Base-by-base conservation (phyloP, 2,113 vertebrate genomes). In the Malurus melanocephalus region DNA sequence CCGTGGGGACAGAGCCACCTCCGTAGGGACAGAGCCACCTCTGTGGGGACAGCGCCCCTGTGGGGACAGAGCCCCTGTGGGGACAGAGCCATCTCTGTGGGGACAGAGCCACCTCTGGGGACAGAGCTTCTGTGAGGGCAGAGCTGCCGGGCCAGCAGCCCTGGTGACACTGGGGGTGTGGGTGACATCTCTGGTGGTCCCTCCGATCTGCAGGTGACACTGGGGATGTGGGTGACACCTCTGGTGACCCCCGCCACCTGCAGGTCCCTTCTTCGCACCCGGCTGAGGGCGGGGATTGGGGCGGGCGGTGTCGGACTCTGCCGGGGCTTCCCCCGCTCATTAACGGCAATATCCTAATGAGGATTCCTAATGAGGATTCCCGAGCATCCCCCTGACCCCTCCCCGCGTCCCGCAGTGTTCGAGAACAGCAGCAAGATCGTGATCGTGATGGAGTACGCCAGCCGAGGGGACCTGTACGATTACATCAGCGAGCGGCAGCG, bases 371-470 rank as follows among this genome's bases (percentile, higher is more conserved):
- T 38, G 38, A 38, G 0, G 3, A 0, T 17, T 4, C 3, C 49
- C 0, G 1, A 40, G 71, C 13, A 2, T 9, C 62, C 48, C 24
- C 17, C 32, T 60, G 23, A 89, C 7, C 3, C 48, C 27, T 14
- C 2, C 68, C 42, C 2, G 0, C 8, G 22, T 57, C 60, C 2
- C 9, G 3, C 93, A 99, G 99, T 99, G 88, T 99, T 99, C 60
- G 99, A 99, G 93, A 99, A 98, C 95, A 99, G 98, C 96, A 98
- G 98, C 95, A 99, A 99, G 95, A 99, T 99, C 0, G 99, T 99
- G 90, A 99, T 99, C 1, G 98, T 99, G 95, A 99, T 99, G 99
- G 99, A 99, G 48, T 99, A 99, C 1, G 99, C 99, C 95, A 99
- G 98, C 96, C 97, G 93, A 13, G 99, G 99, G 0, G 99, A 99